Conservation (phyloP, 2,113 vertebrate species). For the Egretta garzetta region DNA sequence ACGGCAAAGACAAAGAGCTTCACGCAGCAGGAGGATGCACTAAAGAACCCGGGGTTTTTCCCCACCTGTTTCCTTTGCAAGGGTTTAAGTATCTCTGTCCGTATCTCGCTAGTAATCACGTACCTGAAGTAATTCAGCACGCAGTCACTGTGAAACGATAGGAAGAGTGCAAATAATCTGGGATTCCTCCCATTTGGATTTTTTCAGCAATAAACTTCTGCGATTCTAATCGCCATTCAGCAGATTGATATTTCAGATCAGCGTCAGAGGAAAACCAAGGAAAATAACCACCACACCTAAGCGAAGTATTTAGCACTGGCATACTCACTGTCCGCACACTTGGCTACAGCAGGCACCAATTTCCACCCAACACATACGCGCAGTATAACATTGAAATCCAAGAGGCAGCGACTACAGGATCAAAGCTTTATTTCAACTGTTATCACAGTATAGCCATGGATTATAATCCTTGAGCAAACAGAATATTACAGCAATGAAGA, state of each 20-base stretch:
- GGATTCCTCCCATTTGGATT: not conserved
- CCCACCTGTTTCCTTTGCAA: not conserved
- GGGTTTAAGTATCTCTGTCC: not conserved
- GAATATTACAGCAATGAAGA: slow-evolving; percentile 40
- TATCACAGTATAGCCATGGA: not conserved
- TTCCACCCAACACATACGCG: not conserved
- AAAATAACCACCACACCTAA: not conserved
- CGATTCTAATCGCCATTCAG: not conserved
- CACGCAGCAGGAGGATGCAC: not conserved
- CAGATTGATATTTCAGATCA: not conserved
- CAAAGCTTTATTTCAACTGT: slow-evolving; percentile 39
- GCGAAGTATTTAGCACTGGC: not conserved
- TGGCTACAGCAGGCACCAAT: not conserved
- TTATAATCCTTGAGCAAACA: slow-evolving; percentile 40
- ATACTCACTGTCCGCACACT: not conserved
- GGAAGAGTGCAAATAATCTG: not conserved
- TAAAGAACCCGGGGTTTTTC: not conserved
- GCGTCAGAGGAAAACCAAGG: not conserved
- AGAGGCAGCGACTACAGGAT: not conserved
- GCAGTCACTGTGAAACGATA: not conserved
- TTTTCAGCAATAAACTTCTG: not conserved
- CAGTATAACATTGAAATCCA: not conserved
- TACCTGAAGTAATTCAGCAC: not conserved
- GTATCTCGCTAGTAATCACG: not conserved
- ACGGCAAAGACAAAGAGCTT: slow-evolving; percentile 40